A percentile compares a stretch with the other conserved stretches of the same genome.
Conservation (phyloP, 1,140 invertebrate genomes). For the Drosophila funebris region DNA sequence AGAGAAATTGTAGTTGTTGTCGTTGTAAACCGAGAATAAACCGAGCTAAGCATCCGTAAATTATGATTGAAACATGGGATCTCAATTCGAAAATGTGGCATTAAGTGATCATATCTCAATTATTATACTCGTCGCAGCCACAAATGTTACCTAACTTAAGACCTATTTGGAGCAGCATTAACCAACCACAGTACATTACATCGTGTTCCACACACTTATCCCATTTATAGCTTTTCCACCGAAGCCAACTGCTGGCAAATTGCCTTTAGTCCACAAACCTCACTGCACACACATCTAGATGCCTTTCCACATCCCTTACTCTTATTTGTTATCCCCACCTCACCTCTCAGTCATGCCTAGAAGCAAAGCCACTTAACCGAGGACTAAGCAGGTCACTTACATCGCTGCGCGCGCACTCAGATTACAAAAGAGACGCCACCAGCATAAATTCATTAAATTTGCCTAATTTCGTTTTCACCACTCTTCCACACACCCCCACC, state of each 20-base stretch:
- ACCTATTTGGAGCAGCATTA: slow-evolving; percentile 42
- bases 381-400: slow-evolving; percentile 74
- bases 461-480: slow-evolving; percentile 75
- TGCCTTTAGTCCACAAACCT: slow-evolving; percentile 49
- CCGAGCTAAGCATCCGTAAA: not conserved
- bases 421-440: slow-evolving; percentile 79
- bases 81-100: not conserved
- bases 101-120: slow-evolving; percentile 8
- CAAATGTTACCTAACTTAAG: slow-evolving; percentile 25
- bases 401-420: slow-evolving; percentile 63
- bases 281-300: slow-evolving; percentile 38
- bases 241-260: slow-evolving; percentile 49
- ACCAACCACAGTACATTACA: slow-evolving; percentile 35
- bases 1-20: not conserved
- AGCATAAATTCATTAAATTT: slow-evolving; percentile 82
- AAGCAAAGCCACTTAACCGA: slow-evolving; percentile 67
- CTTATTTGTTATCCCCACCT: too few relatives aligned
- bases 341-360: not conserved
- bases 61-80: not conserved
- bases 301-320: slow-evolving; percentile 1
- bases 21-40: too few relatives aligned
- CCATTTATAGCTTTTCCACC: slow-evolving; percentile 31
- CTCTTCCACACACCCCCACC: slow-evolving; percentile 41
- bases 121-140: not conserved
- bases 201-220: slow-evolving; percentile 31